Evolutionary conservation across 2,797 vertebrate species (phyloP), one percentile per base, ranked within the genome.

Genomic region (Oceanodroma leucorhoa): DNA sequence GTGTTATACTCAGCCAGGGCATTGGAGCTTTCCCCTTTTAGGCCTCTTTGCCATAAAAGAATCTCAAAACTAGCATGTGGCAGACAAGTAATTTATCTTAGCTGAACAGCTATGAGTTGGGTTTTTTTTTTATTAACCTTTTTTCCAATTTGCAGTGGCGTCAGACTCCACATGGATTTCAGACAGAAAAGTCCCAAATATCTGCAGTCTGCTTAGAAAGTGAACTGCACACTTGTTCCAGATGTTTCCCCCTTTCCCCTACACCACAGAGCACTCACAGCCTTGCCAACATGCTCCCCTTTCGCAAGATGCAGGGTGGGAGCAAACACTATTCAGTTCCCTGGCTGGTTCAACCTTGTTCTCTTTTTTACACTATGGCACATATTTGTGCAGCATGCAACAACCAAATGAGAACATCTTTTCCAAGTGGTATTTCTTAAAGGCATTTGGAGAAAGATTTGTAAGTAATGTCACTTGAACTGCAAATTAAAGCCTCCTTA

Each of bases 361-460:
- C 91, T 86, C 58, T 46, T 95, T 96, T 90, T 93, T 76, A 81
- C 65, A 91, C 93, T 91, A 76, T 91, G 89, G 81, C 89, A 95
- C 51, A 86, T 26, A 96, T 94, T 91, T 93, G 55, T 90, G 60
- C 45, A 79, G 61, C 54, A 46, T 67, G 94, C 70, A 93, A 83
- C 57, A 93, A 90, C 62, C 46, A 66, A 61, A 80, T 83, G 72
- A 92, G 80, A 61, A 83, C 75, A 94, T 55, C 41, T 90, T 95
- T 95, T 94, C 87, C 93, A 78, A 94, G 57, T n/a, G 43, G 29
- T 84, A 61, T 96, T 94, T 96, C 93, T 87, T 89, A 93, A 87
- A 32, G 55, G 38, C 62, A 84, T 58, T 91, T 91, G 61, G 72
- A 83, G 83, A 94, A 83, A 84, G 64, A 87, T 55, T 93, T 89